These are phyloP conservation scores for Pampus argenteus DNA, from an alignment of 2,797 vertebrate genomes.

Conservation along the genomic window DNA sequence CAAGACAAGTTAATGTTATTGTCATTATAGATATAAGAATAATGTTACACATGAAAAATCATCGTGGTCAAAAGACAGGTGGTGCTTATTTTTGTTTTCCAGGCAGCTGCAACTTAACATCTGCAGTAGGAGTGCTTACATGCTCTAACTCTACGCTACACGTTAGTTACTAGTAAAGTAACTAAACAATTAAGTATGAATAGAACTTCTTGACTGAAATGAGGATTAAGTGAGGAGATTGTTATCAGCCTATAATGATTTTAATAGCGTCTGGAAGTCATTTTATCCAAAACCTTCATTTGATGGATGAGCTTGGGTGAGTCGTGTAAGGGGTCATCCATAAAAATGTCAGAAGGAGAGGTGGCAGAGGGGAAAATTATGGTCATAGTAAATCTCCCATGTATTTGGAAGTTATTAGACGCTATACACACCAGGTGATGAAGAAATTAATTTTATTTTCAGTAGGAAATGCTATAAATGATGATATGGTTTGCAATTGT, in stretches of 20 bases:
- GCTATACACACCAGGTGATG: too few species aligned
- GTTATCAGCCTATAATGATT: conserved; percentile 78
- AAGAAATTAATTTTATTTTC: too few species aligned
- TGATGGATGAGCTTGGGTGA: conserved; percentile 73
- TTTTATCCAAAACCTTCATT: conserved; percentile 54
- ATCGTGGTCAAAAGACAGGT: too few species aligned
- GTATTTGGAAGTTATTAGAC: conserved; percentile 32
- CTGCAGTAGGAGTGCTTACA: too few species aligned
- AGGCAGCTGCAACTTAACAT: too few species aligned
- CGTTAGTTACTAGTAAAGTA: too few species aligned
- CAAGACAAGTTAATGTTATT: too few species aligned
- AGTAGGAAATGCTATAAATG: not conserved
- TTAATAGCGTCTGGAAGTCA: conserved; percentile 72
- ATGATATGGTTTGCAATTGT: too few species aligned
- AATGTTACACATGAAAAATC: too few species aligned
- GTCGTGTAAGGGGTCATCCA: conserved; percentile 69
- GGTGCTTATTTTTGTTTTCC: too few species aligned
- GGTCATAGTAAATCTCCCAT: conserved; percentile 72
- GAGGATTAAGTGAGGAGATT: conserved; percentile 69
- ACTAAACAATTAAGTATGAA: conserved; percentile 37
- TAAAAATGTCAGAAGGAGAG: conserved; percentile 74
- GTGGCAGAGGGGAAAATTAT: conserved; percentile 68
- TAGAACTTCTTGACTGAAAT: conserved; percentile 73
- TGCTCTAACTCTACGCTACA: too few species aligned
- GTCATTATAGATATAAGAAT: too few species aligned